Evolutionary conservation across 2,888 invertebrate genomes (phyloP).

Genomic region (Anoncus sp.): DNA sequence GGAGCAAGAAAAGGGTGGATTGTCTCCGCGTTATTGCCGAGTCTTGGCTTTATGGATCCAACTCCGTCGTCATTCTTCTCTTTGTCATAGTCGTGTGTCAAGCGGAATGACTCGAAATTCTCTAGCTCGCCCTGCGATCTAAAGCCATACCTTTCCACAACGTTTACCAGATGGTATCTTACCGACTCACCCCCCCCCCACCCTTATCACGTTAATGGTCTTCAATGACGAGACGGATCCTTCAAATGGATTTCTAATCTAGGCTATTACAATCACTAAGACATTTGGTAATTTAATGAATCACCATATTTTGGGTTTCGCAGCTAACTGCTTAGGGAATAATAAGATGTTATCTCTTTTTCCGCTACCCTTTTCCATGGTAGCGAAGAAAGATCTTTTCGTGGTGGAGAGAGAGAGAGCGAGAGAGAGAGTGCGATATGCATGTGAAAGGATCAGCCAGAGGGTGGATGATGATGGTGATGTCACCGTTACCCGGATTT

Average conservation of each 20-base stretch:
- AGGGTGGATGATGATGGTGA: neutral
- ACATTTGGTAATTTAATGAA: no score
- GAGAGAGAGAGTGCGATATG: neutral
- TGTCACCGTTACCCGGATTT: neutral
- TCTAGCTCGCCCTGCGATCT: conserved; percentile 53
- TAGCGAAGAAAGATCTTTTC: no score
- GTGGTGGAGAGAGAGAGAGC: no score
- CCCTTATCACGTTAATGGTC: neutral
- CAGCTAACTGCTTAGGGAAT: no score
- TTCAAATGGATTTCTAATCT: neutral
- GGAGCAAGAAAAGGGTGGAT: conserved; percentile 52
- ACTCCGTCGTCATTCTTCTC: conserved; percentile 38
- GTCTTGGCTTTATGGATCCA: conserved; percentile 55
- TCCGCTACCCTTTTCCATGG: no score
- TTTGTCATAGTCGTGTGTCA: conserved; percentile 7
- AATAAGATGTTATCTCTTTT: no score
- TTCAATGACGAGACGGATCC: neutral
- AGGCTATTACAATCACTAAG: no score
- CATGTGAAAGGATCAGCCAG: neutral
- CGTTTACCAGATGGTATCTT: neutral
- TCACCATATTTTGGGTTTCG: no score
- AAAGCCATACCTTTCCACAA: conserved; percentile 57
- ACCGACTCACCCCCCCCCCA: neutral
- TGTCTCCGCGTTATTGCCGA: no score
- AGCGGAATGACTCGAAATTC: conserved; percentile 32